Conservation (phyloP, 2,888 invertebrate genomes). For the Hypomecis atomaria region DNA sequence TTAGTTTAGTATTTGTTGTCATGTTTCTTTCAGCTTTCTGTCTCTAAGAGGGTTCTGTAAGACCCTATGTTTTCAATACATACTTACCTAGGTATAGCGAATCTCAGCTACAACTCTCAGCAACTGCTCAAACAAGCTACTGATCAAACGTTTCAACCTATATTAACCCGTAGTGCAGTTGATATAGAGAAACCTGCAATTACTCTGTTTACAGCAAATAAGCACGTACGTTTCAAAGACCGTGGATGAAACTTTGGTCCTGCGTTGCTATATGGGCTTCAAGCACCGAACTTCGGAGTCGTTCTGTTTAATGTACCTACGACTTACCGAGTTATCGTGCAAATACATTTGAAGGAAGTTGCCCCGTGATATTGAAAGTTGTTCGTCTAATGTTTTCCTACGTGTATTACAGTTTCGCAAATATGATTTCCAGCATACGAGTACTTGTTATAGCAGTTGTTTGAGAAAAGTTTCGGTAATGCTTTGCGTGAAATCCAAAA, state of each 20-base stretch:
- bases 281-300: constrained; percentile 35
- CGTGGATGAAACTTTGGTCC: constrained; percentile 25
- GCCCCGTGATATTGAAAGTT: constrained; percentile 32
- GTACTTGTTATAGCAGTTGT: constrained; percentile 7
- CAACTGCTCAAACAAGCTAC: constrained; percentile 6
- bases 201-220: constrained; percentile 20
- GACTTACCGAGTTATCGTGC: constrained; percentile 31
- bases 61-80: too few relatives aligned
- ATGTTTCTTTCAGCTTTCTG: too few relatives aligned
- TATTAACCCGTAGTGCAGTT: not conserved
- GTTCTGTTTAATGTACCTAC: constrained; percentile 45
- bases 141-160: not conserved
- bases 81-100: too few relatives aligned
- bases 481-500: constrained; percentile 16
- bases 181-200: constrained; percentile 9
- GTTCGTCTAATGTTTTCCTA: constrained; percentile 29
- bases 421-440: constrained; percentile 22
- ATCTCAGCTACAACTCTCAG: not conserved
- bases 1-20: too few relatives aligned
- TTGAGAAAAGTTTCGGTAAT: constrained; percentile 11
- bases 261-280: constrained; percentile 27
- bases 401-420: constrained; percentile 27
- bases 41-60: too few relatives aligned
- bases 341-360: constrained; percentile 29
- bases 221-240: constrained; percentile 16